A percentile compares a stretch with the other conserved stretches of the same genome.
phyloP scores from a whole-genome alignment of 2,888 invertebrate genomes.

The Drosophila formosana region DNA sequence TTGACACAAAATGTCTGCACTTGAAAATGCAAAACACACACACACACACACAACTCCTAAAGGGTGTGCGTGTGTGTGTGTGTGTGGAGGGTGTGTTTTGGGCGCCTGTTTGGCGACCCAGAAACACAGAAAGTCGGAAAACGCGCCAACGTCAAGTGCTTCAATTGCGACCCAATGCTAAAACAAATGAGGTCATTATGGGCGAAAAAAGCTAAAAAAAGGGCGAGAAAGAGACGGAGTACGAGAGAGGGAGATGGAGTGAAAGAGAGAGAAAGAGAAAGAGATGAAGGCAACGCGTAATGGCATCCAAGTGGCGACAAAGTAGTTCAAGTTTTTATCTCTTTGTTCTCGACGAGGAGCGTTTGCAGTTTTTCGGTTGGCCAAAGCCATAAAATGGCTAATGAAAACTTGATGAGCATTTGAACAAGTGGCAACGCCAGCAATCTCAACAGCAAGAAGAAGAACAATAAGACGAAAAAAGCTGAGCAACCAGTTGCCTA shows the following conservation, averaged over 20 bases:
- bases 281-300: conserved; percentile 39
- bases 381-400: conserved; percentile 60
- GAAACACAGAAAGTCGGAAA: conserved; percentile 56
- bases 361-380: conserved; percentile 27
- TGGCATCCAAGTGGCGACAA: conserved; percentile 74
- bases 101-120: conserved; percentile 61
- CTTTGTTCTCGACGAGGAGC: conserved; percentile 28
- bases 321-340: conserved; percentile 73
- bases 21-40: conserved; percentile 58
- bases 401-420: conserved; percentile 75
- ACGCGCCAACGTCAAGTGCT: conserved; percentile 53
- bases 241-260: not conserved
- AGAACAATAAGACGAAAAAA: not conserved
- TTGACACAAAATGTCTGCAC: conserved; percentile 73
- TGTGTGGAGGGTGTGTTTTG: conserved; percentile 20
- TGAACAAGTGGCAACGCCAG: conserved; percentile 59
- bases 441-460: conserved; percentile 14
- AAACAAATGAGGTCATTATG: conserved; percentile 79
- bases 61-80: conserved; percentile 12
- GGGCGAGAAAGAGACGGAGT: not conserved
- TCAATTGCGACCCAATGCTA: conserved; percentile 76
- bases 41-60: not conserved
- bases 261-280: conserved; percentile 1
- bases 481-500: conserved; percentile 1
- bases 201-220: conserved; percentile 29